Conservation (phyloP, 2,113 vertebrate genomes). For the Actinemys pallida region DNA sequence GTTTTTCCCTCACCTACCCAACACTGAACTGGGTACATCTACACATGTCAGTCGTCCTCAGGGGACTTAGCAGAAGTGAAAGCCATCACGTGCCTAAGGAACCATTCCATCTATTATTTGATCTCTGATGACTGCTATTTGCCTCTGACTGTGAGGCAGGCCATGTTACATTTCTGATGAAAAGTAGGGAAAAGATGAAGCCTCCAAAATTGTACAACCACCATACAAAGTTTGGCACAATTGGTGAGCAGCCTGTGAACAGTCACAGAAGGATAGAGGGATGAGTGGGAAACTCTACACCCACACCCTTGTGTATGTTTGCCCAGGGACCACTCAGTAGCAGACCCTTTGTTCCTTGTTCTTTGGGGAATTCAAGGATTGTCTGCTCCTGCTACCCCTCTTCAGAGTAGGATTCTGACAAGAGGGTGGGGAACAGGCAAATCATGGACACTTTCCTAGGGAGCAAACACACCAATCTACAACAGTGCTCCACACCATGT, state of each 20-base stretch:
- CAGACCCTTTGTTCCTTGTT: background rate
- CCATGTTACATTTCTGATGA: conserved; percentile 16
- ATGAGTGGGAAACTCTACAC: conserved; percentile 4
- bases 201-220: background rate
- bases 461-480: background rate
- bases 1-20: background rate
- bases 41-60: conserved; percentile 49
- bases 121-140: conserved; percentile 15
- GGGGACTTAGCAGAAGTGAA: conserved; percentile 12
- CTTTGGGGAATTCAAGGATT: background rate
- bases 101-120: conserved; percentile 40
- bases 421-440: background rate
- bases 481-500: background rate
- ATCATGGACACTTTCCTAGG: accelerated
- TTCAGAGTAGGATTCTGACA: background rate
- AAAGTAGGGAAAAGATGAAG: conserved; percentile 3
- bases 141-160: background rate
- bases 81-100: conserved; percentile 60
- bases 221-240: background rate
- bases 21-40: background rate
- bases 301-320: accelerated
- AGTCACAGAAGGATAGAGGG: background rate
- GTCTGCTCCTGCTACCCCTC: background rate
- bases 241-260: background rate
- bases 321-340: background rate